These are phyloP conservation scores for Natator depressus DNA, from an alignment of 2,113 vertebrate genomes.

Conservation along the genomic window DNA sequence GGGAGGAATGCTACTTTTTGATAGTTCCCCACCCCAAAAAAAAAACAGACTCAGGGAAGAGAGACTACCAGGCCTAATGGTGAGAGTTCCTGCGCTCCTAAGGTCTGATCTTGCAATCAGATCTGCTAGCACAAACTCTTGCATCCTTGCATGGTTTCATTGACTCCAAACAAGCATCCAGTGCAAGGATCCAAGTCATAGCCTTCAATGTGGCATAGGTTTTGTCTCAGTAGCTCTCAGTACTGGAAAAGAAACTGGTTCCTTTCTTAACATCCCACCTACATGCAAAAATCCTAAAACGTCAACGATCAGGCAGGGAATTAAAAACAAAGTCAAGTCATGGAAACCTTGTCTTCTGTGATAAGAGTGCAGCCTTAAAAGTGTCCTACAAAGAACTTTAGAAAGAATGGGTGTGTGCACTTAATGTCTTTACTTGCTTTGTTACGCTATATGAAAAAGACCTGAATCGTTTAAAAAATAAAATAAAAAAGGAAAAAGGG, in stretches of 20 bases:
- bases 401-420: conserved; percentile 17
- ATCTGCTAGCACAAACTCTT: background rate
- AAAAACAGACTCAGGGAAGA: conserved; percentile 33
- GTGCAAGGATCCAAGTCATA: background rate
- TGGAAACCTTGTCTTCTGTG: conserved; percentile 9
- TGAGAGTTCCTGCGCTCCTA: conserved; percentile 4
- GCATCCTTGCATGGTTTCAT: background rate
- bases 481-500: background rate
- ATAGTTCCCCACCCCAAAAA: background rate
- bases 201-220: background rate
- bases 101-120: background rate
- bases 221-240: rapidly evolving
- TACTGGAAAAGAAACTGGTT: background rate
- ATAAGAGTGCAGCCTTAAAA: background rate
- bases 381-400: background rate
- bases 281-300: background rate
- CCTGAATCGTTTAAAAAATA: background rate
- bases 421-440: background rate
- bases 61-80: background rate
- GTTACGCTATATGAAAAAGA: background rate
- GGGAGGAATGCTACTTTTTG: background rate
- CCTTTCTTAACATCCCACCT: background rate
- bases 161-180: background rate
- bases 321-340: background rate
- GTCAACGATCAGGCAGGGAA: rapidly evolving